Evolutionary conservation across 1,140 invertebrate species (phyloP), one percentile per base, ranked within the genome.

Genomic region (Drosophila ercepeae): DNA sequence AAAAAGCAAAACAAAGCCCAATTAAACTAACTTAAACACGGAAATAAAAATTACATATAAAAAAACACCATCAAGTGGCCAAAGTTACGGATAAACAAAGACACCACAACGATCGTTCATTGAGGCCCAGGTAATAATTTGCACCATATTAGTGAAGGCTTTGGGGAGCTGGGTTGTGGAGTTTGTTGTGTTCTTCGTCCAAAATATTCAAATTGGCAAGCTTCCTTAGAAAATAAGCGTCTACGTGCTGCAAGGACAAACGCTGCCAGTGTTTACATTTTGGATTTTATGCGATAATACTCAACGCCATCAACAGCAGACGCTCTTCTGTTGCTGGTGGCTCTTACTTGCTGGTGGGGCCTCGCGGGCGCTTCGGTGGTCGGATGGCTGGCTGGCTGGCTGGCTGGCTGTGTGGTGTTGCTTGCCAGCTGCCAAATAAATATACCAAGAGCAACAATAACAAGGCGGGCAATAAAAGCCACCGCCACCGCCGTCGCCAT

Each of bases 211-310:
- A 73, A 73, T 73, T 81, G 57, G 60, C 70, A 58, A 54, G 57
- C 34, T 61, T 70, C 45, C 64, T 78, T 67, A 75, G 53, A 72
- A 75, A 50, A 73, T 76, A 76, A 86, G 53, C 72, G 72, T 55
- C 67, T 76, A 79, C 76, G 81, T 84, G 81, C 81, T 46, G 64
- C 63, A 55, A 61, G 50, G 69, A 63, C 55, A 48, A 21, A 32
- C 53, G 55, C 51, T 46, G 72, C 11, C 60, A 88, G 82, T 86
- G 82, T 86, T 86, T 86, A 88, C 77, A 88, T 82, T 86, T 82
- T 73, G 78, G 73, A 88, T 88, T 86, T 86, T 86, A 86, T 88
- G 82, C 72, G 74, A 86, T 86, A 88, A 86, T 86, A 67, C 77
- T 72, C 71, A 74, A 78, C 82, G 76, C 69, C 77, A 88, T 77